Conservation (phyloP, 2,888 invertebrate species). For the Dendrolimus pini region DNA sequence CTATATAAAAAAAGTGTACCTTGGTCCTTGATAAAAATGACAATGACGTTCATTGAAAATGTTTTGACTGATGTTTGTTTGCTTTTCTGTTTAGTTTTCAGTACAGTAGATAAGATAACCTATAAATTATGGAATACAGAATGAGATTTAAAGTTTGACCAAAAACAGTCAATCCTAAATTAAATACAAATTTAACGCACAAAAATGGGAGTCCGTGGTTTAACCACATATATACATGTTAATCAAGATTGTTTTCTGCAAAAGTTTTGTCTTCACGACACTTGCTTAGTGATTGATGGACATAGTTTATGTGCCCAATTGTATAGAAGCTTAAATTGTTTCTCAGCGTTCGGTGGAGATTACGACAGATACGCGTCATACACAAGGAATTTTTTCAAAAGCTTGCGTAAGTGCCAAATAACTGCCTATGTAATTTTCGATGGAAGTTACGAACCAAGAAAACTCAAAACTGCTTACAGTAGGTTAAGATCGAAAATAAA, state of each 20-base stretch:
- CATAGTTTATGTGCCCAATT: conserved; percentile 84
- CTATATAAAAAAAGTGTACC: no score
- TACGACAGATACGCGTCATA: conserved; percentile 85
- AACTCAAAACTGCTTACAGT: conserved; percentile 79
- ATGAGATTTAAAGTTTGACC: no score
- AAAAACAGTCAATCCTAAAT: no score
- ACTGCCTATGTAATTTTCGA: conserved; percentile 86
- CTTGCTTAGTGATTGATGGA: conserved; percentile 87
- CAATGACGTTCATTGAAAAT: no score
- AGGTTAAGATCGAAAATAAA: conserved; percentile 78
- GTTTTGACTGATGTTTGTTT: no score
- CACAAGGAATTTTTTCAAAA: conserved; percentile 81
- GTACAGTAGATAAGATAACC: no score
- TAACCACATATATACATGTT: conserved; percentile 86
- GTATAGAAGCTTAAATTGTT: conserved; percentile 78
- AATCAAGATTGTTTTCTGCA: conserved; percentile 80
- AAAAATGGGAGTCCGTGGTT: conserved; percentile 88
- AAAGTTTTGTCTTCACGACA: conserved; percentile 79
- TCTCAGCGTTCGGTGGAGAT: conserved; percentile 89
- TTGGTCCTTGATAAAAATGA: no score
- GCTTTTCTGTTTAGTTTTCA: no score
- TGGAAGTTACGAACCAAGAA: conserved; percentile 84
- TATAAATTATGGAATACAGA: no score
- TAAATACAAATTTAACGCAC: background rate
- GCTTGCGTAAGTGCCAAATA: conserved; percentile 82